Evolutionary conservation across 2,797 vertebrate genomes (phyloP).

Genomic region (Erithacus rubecula): DNA sequence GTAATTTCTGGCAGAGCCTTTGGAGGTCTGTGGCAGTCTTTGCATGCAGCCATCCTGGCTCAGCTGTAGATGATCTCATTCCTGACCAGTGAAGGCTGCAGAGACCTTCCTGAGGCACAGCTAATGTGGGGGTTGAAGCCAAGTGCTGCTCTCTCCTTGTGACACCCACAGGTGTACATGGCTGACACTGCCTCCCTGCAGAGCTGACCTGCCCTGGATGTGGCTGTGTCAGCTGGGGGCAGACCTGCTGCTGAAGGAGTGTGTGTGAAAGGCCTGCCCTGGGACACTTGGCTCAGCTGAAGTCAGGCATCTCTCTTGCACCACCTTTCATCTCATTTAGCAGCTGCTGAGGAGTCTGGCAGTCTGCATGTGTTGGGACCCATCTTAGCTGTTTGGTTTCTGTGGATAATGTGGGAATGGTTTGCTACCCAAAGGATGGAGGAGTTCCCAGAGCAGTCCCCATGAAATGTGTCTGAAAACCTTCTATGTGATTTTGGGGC

Average conservation of each 20-base stretch:
- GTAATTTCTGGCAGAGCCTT: neutral
- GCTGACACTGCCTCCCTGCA: neutral
- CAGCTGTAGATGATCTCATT: too few relatives aligned
- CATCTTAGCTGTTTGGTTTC: neutral
- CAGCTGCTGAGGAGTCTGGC: neutral
- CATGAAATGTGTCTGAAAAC: neutral
- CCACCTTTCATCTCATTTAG: neutral
- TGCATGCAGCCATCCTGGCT: rapidly evolving
- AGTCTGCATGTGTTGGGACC: neutral
- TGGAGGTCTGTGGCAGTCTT: neutral
- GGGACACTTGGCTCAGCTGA: neutral
- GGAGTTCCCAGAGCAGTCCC: neutral
- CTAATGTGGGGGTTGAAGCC: neutral
- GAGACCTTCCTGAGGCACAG: neutral
- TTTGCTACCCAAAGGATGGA: neutral
- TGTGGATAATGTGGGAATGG: neutral
- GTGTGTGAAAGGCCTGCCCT: neutral
- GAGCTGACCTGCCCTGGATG: neutral
- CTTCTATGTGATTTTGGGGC: neutral
- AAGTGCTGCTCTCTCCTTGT: neutral
- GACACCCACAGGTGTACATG: neutral
- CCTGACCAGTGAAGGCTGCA: neutral
- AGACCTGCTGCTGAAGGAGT: neutral
- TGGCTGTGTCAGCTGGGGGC: neutral
- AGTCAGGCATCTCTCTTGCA: neutral